Evolutionary conservation across 2,888 invertebrate genomes (phyloP).

Genomic region (Tachystola acroxantha): DNA sequence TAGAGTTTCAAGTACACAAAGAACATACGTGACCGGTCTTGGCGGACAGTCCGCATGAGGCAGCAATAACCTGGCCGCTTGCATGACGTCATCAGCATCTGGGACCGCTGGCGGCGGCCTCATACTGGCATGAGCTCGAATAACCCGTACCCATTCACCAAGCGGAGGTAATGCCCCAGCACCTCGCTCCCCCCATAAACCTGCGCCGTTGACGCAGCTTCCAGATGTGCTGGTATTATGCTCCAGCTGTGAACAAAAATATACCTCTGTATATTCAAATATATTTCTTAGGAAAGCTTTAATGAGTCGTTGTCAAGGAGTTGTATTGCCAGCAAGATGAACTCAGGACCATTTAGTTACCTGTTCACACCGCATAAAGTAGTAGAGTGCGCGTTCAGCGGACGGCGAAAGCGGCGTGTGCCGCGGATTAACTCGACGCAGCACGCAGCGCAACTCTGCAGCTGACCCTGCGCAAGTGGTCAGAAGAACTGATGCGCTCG

Average conservation of each 20-base stretch:
- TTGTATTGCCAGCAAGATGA: too few relatives aligned
- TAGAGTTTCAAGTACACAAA: too few relatives aligned
- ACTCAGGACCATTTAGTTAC: conserved; percentile 45
- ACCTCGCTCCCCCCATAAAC: conserved; percentile 90
- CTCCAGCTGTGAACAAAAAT: conserved; percentile 72
- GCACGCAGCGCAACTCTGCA: conserved; percentile 86
- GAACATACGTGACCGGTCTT: conserved; percentile 81
- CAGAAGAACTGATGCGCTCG: conserved; percentile 75
- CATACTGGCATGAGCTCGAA: conserved; percentile 89
- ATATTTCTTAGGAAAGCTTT: too few relatives aligned
- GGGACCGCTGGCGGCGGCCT: conserved; percentile 87
- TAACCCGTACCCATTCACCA: conserved; percentile 93
- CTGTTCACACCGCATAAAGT: conserved; percentile 95
- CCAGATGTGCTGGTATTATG: conserved; percentile 58
- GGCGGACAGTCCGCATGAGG: conserved; percentile 95
- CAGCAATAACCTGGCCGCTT: conserved; percentile 89
- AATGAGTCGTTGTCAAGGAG: too few relatives aligned
- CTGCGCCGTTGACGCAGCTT: conserved; percentile 39
- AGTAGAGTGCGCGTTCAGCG: conserved; percentile 89
- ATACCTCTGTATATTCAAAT: too few relatives aligned
- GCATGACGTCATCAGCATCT: conserved; percentile 92
- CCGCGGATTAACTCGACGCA: conserved; percentile 79
- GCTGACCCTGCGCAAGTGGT: conserved; percentile 94
- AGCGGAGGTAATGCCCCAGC: conserved; percentile 93
- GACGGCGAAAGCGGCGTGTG: conserved; percentile 79